Conservation (phyloP, 2,113 vertebrate species). For the Nesospiza acunhae region DNA sequence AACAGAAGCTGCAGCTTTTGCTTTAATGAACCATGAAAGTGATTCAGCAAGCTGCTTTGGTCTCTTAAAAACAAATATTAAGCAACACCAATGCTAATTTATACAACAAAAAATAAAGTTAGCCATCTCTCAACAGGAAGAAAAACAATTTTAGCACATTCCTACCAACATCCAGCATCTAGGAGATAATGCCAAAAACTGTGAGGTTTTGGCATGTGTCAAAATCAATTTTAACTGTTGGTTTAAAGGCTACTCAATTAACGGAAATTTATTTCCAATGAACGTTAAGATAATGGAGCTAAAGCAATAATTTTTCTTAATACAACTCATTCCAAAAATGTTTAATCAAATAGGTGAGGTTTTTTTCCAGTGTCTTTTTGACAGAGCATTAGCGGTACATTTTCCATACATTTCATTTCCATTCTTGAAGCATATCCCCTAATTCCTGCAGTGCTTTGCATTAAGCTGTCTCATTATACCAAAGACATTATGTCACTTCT, state of each 20-base stretch:
- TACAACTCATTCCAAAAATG: not conserved
- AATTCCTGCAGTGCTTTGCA: conserved; percentile 54
- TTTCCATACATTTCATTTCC: conserved; percentile 36
- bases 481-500: conserved; percentile 57
- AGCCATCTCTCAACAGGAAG: not conserved
- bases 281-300: conserved; percentile 8
- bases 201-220: not conserved
- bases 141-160: not conserved
- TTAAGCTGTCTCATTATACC: conserved; percentile 55
- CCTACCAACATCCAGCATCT: not conserved
- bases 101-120: not conserved
- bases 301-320: conserved; percentile 1
- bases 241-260: conserved; percentile 37
- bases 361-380: not conserved
- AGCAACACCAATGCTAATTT: conserved; percentile 42
- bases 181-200: conserved; percentile 1
- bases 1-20: conserved; percentile 63
- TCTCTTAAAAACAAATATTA: conserved; percentile 63
- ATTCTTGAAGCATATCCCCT: conserved; percentile 1
- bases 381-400: not conserved
- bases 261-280: conserved; percentile 43
- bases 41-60: conserved; percentile 66
- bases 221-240: conserved; percentile 23
- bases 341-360: not conserved
- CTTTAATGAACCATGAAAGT: conserved; percentile 69